Evolutionary conservation across 2,113 vertebrate species (phyloP).

Genomic region (Phalacrocorax aristotelis): DNA sequence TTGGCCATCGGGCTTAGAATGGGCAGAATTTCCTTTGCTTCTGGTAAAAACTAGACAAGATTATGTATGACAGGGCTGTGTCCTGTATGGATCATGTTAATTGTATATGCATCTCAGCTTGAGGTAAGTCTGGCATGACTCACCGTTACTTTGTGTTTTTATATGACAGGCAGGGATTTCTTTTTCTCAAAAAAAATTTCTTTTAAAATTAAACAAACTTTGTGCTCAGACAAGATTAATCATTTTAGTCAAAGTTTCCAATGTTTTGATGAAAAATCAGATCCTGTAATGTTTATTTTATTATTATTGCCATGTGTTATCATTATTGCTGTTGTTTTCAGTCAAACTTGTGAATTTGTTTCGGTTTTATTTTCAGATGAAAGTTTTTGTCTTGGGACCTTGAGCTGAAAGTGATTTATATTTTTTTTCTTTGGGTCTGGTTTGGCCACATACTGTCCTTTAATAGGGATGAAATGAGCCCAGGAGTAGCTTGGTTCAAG

Average conservation of each 20-base stretch:
- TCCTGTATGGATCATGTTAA: not conserved
- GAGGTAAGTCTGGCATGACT: not conserved
- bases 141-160: not conserved
- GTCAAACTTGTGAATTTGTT: not conserved
- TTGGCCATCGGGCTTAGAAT: not conserved
- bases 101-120: not conserved
- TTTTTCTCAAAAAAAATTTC: not conserved
- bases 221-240: not conserved
- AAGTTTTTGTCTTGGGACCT: not conserved
- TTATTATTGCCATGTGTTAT: not conserved
- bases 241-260: not conserved
- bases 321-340: not conserved
- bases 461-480: not conserved
- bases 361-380: not conserved
- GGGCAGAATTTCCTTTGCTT: not conserved
- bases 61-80: not conserved
- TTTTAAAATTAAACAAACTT: not conserved
- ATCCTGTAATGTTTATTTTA: not conserved
- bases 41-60: not conserved
- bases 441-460: not conserved
- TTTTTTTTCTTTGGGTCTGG: not conserved
- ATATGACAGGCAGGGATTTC: not conserved
- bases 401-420: not conserved
- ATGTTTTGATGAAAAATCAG: not conserved
- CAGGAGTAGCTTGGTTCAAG: not conserved